Evolutionary conservation across 2,888 invertebrate genomes (phyloP), one percentile per base, ranked within the genome.

Genomic region (Caenorhabditis macrosperma): DNA sequence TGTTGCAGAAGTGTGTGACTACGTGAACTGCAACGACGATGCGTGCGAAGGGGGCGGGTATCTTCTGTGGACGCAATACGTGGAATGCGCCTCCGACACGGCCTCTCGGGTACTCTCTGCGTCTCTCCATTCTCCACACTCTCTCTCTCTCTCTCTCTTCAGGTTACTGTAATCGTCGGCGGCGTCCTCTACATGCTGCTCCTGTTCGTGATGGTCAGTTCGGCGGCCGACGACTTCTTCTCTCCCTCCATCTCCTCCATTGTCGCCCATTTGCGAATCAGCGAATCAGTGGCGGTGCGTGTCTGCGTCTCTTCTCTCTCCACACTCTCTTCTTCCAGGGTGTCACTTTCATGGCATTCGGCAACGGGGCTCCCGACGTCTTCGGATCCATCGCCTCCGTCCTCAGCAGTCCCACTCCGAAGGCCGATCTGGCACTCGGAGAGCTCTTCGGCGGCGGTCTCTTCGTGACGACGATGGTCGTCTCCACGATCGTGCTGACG

Each of bases 331-430:
- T 38, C 15, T 15, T 82, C 26, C 35, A 92, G 89, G 94, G 94
- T 2, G 94, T 94, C 9, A 94, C 94, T n/a, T 92, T 94, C 83
- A 89, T 94, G 85, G 94, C 94, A 0, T 93, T 94, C 89, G 94
- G 94, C 22, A 94, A 94, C 89, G 94, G 94, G 48, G 93, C 94
- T 0, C 93, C 94, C 4, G 94, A 94, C 90, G 92, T 94, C 64
- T 94, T 94, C 87, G 93, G 93, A 12, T 92, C 93, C 15, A 90
- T 94, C 22, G 93, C 93, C 50, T 92, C 92, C 7, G 91, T 92
- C 28, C 91, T 91, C 4, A 83, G 82, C 44, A 78, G 84, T 9
- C 71, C 83, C 17, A 78, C 72, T 15, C 89, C 89, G 3, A 92
- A 92, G 84, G 90, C 91, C 10, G 91, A 90, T 54, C 85, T 92